Evolutionary conservation across 53 echinoderm and acorn worm genomes (phyloP), one percentile per base, ranked within the genome.

Genomic region (Henricia sp.): DNA sequence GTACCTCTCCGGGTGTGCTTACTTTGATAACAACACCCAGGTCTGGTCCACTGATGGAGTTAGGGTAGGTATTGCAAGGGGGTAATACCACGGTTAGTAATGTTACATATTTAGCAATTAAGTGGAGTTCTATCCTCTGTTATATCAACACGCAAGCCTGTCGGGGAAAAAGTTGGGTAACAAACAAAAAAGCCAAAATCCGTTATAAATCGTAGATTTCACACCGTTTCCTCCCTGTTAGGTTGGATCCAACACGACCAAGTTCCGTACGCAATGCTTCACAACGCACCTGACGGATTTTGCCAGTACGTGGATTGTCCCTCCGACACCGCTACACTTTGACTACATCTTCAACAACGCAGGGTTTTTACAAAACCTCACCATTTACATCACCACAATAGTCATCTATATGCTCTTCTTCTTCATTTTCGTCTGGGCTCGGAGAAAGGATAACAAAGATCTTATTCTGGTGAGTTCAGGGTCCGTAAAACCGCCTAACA

Each of bases 291-390:
- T 97, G 86, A 97, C 97, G 0, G 91, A 91, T 25, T 97, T 97
- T 57, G 90, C 97, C 34, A 94, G 94, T 67, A 90, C 97, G 0
- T 97, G 97, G 97, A 83, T 97, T 26, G 93, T 97, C 0, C 94
- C 97, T 0, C 97, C 97, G 19, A 88, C 93, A 2, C 94, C 94
- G 16, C 88, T 97, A 5, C 90, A 97, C 52, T 97, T 97, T 67
- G 83, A 90, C 38, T 97, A 94, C 86, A 94, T 96, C 74, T 93
- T 96, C 55, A 40, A 20, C 66, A 93, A 93, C 46, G 84, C 89
- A 3, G 87, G 72, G 1, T 93, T 96, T 59, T 0, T 74, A 0
- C 38, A 93, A 5, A 96, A 93, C 68, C 57, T 92, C 40, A 94
- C 92, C 33, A 96, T 96, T 6, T 93, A 93, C 48, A 76, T 78